A percentile compares a stretch with the other conserved stretches of the same genome.
phyloP scores from a whole-genome alignment of 2,797 vertebrate species.

The Geotria australis region DNA sequence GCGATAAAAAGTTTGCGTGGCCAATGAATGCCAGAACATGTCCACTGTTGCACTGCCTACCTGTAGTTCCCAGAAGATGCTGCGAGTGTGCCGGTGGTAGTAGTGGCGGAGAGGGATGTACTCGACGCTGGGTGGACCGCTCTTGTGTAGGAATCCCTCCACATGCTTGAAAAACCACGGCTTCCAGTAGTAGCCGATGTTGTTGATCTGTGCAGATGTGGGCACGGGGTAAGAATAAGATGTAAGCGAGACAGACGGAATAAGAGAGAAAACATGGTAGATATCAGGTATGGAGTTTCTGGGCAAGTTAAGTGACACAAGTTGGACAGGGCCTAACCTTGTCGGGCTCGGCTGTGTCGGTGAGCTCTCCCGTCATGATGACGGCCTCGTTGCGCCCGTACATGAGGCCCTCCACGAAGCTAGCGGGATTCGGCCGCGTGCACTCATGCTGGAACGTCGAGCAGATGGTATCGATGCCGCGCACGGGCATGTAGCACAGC shows the following conservation, averaged over 20 bases:
- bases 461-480: constrained; percentile 49
- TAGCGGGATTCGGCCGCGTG: constrained; percentile 16
- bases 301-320: no score
- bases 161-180: constrained; percentile 94
- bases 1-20: no score
- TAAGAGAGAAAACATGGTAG: no score
- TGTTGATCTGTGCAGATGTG: constrained; percentile 31
- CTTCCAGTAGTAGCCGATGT: constrained; percentile 66
- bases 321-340: constrained; percentile 22
- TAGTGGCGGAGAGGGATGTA: constrained; percentile 84
- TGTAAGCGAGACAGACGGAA: no score
- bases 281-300: no score
- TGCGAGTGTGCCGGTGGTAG: constrained; percentile 82
- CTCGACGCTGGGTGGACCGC: constrained; percentile 16
- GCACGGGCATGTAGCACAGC: constrained; percentile 39
- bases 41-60: constrained; percentile 11
- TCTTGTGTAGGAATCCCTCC: constrained; percentile 29
- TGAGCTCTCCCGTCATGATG: constrained; percentile 76
- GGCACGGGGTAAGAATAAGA: no score
- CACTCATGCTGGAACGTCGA: constrained; percentile 30
- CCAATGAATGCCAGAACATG: no score
- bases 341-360: constrained; percentile 30
- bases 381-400: constrained; percentile 54
- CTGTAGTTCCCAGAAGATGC: constrained; percentile 96
- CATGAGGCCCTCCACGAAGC: constrained; percentile 69